Base-by-base conservation (phyloP, 2,797 vertebrate species). In the Hippopotamyrus pictus region DNA sequence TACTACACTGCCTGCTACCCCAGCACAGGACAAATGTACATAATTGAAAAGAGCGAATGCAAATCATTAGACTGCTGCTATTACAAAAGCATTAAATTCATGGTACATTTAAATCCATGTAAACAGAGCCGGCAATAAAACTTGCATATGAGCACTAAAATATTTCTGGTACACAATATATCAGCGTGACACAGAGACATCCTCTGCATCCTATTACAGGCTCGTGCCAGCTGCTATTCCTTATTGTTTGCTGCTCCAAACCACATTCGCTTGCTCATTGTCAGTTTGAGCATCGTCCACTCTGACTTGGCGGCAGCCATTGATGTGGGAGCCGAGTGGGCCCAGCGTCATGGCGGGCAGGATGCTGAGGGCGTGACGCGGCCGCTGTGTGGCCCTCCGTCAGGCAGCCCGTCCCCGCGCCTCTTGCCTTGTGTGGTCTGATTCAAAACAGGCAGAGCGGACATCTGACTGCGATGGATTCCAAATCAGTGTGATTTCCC, bases 41-140 rank as follows among this genome's bases (percentile, higher is more conserved):
- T 44, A 79, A 79, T 44, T 79, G 37, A 6, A 44, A 79, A n/a
- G 37, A 41, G 17, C 14, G 5, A 41, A 41, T 44, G 41, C 7
- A 44, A 9, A 79, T 44, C 12, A 37, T 76, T 76, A 76, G 5
- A 37, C 33, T 41, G 37, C 69, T 37, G 37, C 37, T 79, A n/a
- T 79, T 79, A 17, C 73, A 79, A 79, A 17, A 86, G 50, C 83
- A 29, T 17, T 12, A 51, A 5, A 51, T 53, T 53, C 25, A 86
- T 53, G 83, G 73, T 79, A 44, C 73, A 79, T 79, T 79, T 79
- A 79, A 44, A 79, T 79, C 73, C 73, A 79, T 41, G 73, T 44
- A 41, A 79, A 79, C 73, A 79, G 37, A 44, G 5, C 73, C 19
- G 12, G 22, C 46, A 84, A 53, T 50, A 85, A 25, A 33, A 50